Percentiles rank a stretch among this genome's conserved stretches.
phyloP scores from a whole-genome alignment of 2,888 invertebrate species.

The Epistrophe grossulariae region DNA sequence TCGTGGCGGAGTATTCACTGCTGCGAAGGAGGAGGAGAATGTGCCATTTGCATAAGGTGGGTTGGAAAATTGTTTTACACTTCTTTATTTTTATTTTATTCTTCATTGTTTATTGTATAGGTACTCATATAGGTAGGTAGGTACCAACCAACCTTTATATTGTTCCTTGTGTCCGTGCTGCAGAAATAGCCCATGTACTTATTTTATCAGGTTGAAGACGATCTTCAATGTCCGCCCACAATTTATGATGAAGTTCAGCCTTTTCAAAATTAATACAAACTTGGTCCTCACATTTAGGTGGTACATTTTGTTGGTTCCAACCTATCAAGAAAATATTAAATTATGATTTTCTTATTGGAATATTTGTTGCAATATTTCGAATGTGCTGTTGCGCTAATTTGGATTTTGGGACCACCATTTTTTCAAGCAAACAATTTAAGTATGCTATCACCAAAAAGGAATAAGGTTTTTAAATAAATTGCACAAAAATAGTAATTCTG shows the following conservation, averaged over 20 bases:
- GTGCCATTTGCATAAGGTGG: constrained; percentile 74
- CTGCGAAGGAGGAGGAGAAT: constrained; percentile 53
- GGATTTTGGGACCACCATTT: no score
- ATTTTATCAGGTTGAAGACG: constrained; percentile 11
- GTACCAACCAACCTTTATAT: constrained; percentile 10
- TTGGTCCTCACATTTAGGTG: neutral
- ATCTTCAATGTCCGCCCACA: constrained; percentile 33
- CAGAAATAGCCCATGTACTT: constrained; percentile 10
- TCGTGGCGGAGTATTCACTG: constrained; percentile 54
- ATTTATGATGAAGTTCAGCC: constrained; percentile 1
- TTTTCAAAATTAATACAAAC: neutral
- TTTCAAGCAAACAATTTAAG: no score
- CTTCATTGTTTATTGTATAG: constrained; percentile 34
- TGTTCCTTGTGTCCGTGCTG: constrained; percentile 7
- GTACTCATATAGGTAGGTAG: neutral
- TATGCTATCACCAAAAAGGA: no score
- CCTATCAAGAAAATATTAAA: neutral
- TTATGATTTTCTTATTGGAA: no score
- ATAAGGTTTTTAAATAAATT: no score
- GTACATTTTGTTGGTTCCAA: neutral
- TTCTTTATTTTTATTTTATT: constrained; percentile 34
- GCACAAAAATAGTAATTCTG: no score
- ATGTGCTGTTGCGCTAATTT: no score
- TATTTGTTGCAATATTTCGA: no score
- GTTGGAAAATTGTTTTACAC: constrained; percentile 51